These are phyloP conservation scores for Scaptomyza tumidula DNA, from an alignment of 2,888 invertebrate genomes.

Conservation along the genomic window DNA sequence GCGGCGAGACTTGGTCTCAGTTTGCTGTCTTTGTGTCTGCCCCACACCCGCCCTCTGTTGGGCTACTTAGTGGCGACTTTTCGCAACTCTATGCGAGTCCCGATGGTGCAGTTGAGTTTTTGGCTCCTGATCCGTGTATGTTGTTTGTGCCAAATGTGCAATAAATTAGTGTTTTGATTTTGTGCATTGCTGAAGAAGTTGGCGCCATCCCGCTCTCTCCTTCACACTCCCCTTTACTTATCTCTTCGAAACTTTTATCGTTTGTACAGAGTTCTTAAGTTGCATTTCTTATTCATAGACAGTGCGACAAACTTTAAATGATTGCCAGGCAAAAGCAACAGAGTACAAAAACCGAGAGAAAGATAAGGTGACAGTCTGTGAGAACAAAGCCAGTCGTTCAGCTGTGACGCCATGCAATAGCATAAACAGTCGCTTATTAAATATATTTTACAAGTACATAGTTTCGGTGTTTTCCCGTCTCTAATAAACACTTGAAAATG, in stretches of 20 bases:
- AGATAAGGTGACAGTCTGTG: not conserved
- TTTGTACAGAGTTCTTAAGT: conserved; percentile 61
- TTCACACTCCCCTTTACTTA: not conserved
- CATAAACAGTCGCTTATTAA: conserved; percentile 63
- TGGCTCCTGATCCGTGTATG: conserved; percentile 60
- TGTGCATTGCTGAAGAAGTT: conserved; percentile 67
- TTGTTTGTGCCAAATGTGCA: conserved; percentile 80
- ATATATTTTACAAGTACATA: conserved; percentile 40
- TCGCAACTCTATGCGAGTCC: conserved; percentile 30
- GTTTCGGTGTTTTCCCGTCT: not conserved
- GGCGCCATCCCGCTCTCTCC: conserved; percentile 50
- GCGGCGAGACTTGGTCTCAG: conserved; percentile 65
- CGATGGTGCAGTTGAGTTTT: conserved; percentile 60
- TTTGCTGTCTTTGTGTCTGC: conserved; percentile 29
- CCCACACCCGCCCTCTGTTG: not conserved
- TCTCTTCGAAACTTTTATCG: conserved; percentile 71
- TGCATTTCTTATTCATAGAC: conserved; percentile 72
- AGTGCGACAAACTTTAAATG: conserved; percentile 51
- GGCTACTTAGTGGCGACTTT: conserved; percentile 58
- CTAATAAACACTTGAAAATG: conserved; percentile 67
- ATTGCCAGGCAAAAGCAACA: conserved; percentile 13
- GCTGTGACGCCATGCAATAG: conserved; percentile 55
- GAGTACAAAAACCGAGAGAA: not conserved
- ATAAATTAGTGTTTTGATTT: conserved; percentile 79
- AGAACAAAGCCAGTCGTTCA: conserved; percentile 38